Percentiles rank a stretch among this genome's conserved stretches.
Evolutionary conservation across 2,113 vertebrate genomes (phyloP).

Genomic region (Hippolais icterina): DNA sequence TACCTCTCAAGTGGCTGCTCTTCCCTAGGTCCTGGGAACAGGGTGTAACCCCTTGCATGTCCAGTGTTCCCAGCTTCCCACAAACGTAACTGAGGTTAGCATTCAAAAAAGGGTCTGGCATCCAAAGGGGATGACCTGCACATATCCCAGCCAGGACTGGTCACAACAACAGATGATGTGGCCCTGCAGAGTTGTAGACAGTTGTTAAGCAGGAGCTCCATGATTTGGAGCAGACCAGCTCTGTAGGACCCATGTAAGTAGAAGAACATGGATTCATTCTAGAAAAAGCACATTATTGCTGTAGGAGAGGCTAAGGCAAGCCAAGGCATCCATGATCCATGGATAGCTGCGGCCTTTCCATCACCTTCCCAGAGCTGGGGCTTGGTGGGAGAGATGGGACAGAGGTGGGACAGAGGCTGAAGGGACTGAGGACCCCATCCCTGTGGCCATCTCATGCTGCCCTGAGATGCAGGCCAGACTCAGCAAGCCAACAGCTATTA

Average conservation of each 20-base stretch:
- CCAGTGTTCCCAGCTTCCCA: not conserved
- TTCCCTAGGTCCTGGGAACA: not conserved
- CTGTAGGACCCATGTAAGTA: not conserved
- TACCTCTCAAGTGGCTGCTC: not conserved
- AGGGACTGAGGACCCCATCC: not conserved
- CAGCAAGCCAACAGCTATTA: not conserved
- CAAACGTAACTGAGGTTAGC: not conserved
- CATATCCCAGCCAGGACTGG: not conserved
- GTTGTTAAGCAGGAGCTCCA: not conserved
- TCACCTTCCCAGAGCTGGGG: not conserved
- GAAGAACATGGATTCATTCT: not conserved
- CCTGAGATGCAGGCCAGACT: not conserved
- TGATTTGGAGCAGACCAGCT: not conserved
- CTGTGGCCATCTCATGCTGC: not conserved
- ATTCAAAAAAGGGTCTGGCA: not conserved
- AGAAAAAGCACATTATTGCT: not conserved
- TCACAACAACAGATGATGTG: rapidly evolving
- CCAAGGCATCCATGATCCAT: not conserved
- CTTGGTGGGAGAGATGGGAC: not conserved
- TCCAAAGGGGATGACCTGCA: not conserved
- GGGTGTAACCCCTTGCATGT: not conserved
- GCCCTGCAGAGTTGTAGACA: not conserved
- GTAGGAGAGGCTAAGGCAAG: not conserved
- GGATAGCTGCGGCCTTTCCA: not conserved
- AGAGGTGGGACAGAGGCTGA: not conserved